Percentiles rank a stretch among this genome's conserved stretches.
Conservation (phyloP, 2,888 invertebrate species). For the Platycnemis pennipes region DNA sequence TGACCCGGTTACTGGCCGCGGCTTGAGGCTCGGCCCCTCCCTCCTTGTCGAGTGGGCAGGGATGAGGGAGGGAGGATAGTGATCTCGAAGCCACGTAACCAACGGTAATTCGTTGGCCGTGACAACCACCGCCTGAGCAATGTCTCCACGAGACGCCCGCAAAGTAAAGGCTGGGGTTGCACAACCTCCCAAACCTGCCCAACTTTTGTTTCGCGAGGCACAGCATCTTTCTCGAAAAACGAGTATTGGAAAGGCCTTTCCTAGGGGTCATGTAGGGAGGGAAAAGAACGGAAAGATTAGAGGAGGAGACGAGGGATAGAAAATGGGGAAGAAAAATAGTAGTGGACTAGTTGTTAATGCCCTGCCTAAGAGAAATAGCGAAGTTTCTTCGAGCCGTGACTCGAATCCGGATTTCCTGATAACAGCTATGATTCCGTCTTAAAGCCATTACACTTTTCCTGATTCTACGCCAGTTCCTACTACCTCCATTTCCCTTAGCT, state of each 20-base stretch:
- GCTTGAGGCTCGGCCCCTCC: conserved; percentile 1
- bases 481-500: background rate
- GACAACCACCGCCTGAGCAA: conserved; percentile 63
- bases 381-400: conserved; percentile 65
- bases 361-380: conserved; percentile 43
- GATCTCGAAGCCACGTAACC: conserved; percentile 64
- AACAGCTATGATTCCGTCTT: conserved; percentile 61
- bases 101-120: conserved; percentile 67
- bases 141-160: conserved; percentile 34
- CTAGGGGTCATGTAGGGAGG: background rate
- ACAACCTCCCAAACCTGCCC: conserved; percentile 6
- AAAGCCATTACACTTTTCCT: conserved; percentile 48
- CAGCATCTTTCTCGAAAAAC: conserved; percentile 62
- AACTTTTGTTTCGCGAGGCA: conserved; percentile 35
- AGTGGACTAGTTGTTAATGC: conserved; percentile 4
- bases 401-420: conserved; percentile 62
- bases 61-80: background rate
- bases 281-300: background rate
- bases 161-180: conserved; percentile 43
- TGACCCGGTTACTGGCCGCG: conserved; percentile 50
- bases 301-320: background rate
- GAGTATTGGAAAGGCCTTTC: background rate
- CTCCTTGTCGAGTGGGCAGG: background rate
- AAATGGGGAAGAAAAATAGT: background rate
- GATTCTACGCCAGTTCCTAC: background rate